phyloP scores from a whole-genome alignment of 2,888 invertebrate species.

The Pyrrhia umbra region DNA sequence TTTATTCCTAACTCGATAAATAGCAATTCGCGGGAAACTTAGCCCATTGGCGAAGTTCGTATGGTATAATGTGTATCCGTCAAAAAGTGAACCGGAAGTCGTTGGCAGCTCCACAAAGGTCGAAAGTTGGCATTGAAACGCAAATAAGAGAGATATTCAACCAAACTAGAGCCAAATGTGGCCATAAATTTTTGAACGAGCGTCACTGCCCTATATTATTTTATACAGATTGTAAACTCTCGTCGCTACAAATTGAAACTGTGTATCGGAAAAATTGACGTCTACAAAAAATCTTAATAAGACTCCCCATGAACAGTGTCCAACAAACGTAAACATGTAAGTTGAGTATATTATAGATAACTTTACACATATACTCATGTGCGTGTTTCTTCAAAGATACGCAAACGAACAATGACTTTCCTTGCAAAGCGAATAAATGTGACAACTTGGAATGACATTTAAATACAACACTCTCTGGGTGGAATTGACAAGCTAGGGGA shows the following conservation, averaged over 20 bases:
- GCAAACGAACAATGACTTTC: slow-evolving; percentile 54
- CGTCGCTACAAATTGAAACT: slow-evolving; percentile 35
- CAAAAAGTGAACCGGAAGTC: slow-evolving; percentile 71
- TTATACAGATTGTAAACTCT: slow-evolving; percentile 47
- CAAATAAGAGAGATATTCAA: slow-evolving; percentile 69
- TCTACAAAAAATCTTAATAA: slow-evolving; percentile 16
- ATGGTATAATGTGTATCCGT: slow-evolving; percentile 59
- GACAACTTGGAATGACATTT: slow-evolving; percentile 66
- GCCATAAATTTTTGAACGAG: slow-evolving; percentile 67
- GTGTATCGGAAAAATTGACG: slow-evolving; percentile 26
- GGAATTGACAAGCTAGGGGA: slow-evolving; percentile 63
- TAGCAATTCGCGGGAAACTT: slow-evolving; percentile 57
- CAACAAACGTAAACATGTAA: slow-evolving; percentile 25
- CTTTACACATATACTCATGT: background rate
- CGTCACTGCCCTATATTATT: slow-evolving; percentile 45
- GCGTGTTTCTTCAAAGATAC: slow-evolving; percentile 14
- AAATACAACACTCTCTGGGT: slow-evolving; percentile 63
- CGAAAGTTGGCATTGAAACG: slow-evolving; percentile 72
- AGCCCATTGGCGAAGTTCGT: slow-evolving; percentile 53
- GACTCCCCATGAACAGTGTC: background rate
- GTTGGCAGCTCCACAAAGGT: slow-evolving; percentile 69
- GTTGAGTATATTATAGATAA: background rate
- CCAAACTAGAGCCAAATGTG: slow-evolving; percentile 74
- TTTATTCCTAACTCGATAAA: slow-evolving; percentile 64
- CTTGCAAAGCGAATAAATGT: slow-evolving; percentile 63